phyloP scores from a whole-genome alignment of 2,797 vertebrate genomes.

The Diceros bicornis region DNA sequence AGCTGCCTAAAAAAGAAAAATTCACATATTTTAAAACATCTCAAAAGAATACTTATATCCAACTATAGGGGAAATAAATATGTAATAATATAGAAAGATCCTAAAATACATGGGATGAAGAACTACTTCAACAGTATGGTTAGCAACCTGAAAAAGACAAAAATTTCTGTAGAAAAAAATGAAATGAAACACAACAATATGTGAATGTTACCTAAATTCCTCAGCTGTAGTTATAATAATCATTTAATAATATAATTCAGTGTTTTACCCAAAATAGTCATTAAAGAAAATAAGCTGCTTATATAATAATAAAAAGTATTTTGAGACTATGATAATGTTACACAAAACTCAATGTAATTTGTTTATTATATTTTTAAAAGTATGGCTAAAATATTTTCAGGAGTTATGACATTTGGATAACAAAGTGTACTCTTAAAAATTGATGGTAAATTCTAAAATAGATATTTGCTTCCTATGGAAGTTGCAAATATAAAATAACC shows the following conservation, averaged over 20 bases:
- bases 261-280: not conserved
- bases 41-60: not conserved
- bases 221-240: not conserved
- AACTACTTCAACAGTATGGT: not conserved
- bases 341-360: not conserved
- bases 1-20: not conserved
- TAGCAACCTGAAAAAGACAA: not conserved
- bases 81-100: not conserved
- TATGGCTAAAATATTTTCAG: not conserved
- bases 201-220: not conserved
- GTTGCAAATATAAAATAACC: not conserved
- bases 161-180: not conserved
- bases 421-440: not conserved
- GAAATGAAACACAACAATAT: not conserved
- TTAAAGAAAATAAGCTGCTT: not conserved
- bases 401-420: not conserved
- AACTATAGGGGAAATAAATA: not conserved
- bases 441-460: not conserved
- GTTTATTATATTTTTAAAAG: not conserved
- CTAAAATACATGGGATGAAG: not conserved
- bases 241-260: not conserved
- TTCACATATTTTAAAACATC: not conserved
- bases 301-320: not conserved
- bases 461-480: not conserved
- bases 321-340: not conserved